phyloP scores from a whole-genome alignment of 2,888 invertebrate genomes.

The Iphiclides podalirius region DNA sequence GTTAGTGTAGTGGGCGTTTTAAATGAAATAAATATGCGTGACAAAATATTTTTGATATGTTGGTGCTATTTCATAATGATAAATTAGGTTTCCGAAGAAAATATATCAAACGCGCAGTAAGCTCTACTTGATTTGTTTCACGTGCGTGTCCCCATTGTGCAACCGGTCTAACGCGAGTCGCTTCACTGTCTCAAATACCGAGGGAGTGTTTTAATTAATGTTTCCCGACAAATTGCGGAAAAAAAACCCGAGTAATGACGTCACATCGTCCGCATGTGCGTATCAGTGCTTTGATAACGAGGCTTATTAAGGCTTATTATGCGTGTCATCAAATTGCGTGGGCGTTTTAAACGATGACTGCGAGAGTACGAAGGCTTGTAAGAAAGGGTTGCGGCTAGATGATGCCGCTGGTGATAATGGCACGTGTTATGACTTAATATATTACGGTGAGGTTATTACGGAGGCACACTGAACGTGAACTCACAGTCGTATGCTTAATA shows the following conservation, averaged over 20 bases:
- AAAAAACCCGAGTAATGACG: conserved; percentile 61
- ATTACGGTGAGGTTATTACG: background rate
- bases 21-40: no score
- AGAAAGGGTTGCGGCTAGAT: conserved; percentile 34
- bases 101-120: no score
- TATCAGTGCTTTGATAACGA: conserved; percentile 46
- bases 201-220: conserved; percentile 68
- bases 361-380: conserved; percentile 65
- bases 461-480: background rate
- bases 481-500: background rate
- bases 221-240: conserved; percentile 59
- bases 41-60: no score
- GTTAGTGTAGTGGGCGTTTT: no score
- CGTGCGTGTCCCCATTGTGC: conserved; percentile 36
- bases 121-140: no score
- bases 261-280: conserved; percentile 35
- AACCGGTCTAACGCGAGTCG: conserved; percentile 38
- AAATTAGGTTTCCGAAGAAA: no score
- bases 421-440: conserved; percentile 25
- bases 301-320: conserved; percentile 59
- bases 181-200: conserved; percentile 55
- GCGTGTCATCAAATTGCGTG: conserved; percentile 46
- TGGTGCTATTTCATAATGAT: no score
- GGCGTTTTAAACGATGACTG: conserved; percentile 57
- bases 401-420: conserved; percentile 11